Conservation (phyloP, 2,888 invertebrate genomes). For the Cryptocephalus primarius region DNA sequence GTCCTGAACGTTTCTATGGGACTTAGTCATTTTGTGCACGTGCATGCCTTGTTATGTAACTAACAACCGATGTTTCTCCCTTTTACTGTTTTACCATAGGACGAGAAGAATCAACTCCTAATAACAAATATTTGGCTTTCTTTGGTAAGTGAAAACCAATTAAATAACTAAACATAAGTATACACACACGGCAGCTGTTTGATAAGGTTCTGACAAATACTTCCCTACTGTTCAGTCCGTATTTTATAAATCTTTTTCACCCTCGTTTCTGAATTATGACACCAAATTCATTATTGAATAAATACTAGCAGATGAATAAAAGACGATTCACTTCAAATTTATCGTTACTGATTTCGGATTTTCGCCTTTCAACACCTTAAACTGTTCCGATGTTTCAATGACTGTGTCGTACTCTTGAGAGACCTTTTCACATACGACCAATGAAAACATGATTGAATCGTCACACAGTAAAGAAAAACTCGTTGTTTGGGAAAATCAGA, state of each 20-base stretch:
- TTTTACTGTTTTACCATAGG: slow-evolving; percentile 72
- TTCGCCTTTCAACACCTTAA: too few relatives aligned
- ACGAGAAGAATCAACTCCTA: slow-evolving; percentile 93
- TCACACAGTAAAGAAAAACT: too few relatives aligned
- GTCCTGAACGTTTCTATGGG: slow-evolving; percentile 5
- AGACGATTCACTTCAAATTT: too few relatives aligned
- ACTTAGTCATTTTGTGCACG: slow-evolving; percentile 24
- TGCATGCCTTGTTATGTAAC: slow-evolving; percentile 39
- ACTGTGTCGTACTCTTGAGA: too few relatives aligned
- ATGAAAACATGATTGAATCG: too few relatives aligned
- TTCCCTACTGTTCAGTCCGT: slow-evolving; percentile 18
- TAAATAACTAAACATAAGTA: slow-evolving; percentile 34
- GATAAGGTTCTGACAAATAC: slow-evolving; percentile 14
- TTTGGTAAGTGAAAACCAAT: slow-evolving; percentile 70
- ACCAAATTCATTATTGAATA: slow-evolving; percentile 2
- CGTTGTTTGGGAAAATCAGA: too few relatives aligned
- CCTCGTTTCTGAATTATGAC: slow-evolving; percentile 21
- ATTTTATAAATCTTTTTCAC: slow-evolving; percentile 26
- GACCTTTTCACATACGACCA: too few relatives aligned
- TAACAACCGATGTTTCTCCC: slow-evolving; percentile 51
- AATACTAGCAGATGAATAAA: too few relatives aligned
- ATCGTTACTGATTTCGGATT: too few relatives aligned
- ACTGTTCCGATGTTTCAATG: too few relatives aligned
- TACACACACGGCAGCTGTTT: slow-evolving; percentile 38
- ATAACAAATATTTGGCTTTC: slow-evolving; percentile 92